Conservation (phyloP, 2,113 vertebrate species). For the Cheilinus undulatus region DNA sequence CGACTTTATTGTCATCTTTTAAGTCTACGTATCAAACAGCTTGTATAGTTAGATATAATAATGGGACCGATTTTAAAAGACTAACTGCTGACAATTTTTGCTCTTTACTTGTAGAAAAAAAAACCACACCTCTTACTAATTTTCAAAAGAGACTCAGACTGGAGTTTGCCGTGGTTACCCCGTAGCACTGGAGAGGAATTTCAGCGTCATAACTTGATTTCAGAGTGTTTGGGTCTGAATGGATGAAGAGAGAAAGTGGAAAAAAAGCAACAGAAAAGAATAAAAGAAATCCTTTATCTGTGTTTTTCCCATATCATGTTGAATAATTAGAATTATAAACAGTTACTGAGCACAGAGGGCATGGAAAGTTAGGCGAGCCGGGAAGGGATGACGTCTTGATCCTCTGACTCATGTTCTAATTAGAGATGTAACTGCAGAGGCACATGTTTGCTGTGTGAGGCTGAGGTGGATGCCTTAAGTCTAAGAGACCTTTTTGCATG, state of each 20-base stretch:
- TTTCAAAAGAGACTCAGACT: neutral
- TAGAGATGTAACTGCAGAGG: slow-evolving; percentile 66
- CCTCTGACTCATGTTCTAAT: slow-evolving; percentile 71
- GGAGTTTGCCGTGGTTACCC: slow-evolving; percentile 47
- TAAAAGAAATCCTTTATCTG: neutral
- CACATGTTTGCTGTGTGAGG: slow-evolving; percentile 41
- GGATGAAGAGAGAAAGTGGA: slow-evolving; percentile 3
- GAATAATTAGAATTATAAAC: slow-evolving; percentile 57
- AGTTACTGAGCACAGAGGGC: slow-evolving; percentile 49
- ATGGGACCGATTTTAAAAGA: neutral
- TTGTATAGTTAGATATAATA: neutral
- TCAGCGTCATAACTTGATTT: slow-evolving; percentile 25
- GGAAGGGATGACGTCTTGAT: slow-evolving; percentile 68
- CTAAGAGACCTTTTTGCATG: neutral
- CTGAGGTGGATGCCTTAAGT: neutral
- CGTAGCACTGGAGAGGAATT: slow-evolving; percentile 59
- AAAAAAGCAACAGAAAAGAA: neutral
- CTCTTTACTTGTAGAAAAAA: neutral
- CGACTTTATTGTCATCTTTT: neutral
- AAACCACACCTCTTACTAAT: neutral
- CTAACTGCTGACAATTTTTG: neutral
- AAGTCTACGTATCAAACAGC: neutral
- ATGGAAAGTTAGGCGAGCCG: slow-evolving; percentile 62
- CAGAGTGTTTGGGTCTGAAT: neutral
- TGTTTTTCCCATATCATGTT: slow-evolving; percentile 19